These are phyloP conservation scores for Ephestia elutella DNA, from an alignment of 1,140 invertebrate species.

Conservation along the genomic window DNA sequence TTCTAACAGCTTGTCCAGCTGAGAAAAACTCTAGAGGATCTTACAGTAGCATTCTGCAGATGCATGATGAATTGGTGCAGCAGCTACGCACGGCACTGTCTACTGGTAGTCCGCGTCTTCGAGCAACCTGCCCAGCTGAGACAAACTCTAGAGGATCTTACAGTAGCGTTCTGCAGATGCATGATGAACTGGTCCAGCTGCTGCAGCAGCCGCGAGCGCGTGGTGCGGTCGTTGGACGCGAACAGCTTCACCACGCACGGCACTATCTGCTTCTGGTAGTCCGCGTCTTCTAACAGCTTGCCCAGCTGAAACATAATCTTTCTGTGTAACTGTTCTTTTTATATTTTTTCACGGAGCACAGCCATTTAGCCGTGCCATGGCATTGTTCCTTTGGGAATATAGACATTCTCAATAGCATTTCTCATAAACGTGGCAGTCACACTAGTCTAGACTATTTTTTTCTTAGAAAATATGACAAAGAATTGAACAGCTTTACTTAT, in stretches of 20 bases:
- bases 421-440: too few species aligned
- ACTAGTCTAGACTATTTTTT: too few species aligned
- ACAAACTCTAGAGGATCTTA: slow-evolving; percentile 34
- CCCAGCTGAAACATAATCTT: slow-evolving; percentile 81
- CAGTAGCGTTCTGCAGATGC: slow-evolving; percentile 78
- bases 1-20: slow-evolving; percentile 91
- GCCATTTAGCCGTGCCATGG: too few species aligned
- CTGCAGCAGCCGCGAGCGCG: slow-evolving; percentile 92
- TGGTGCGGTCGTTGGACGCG: slow-evolving; percentile 94
- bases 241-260: slow-evolving; percentile 98
- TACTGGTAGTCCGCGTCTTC: slow-evolving; percentile 95
- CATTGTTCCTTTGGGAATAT: too few species aligned
- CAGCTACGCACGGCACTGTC: slow-evolving; percentile 98
- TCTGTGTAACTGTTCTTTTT: too few species aligned
- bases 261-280: slow-evolving; percentile 97
- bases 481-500: too few species aligned
- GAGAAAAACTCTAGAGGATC: too few species aligned
- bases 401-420: too few species aligned
- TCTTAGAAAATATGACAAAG: too few species aligned
- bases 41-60: slow-evolving; percentile 76
- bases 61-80: slow-evolving; percentile 88
- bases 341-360: too few species aligned
- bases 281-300: slow-evolving; percentile 87
- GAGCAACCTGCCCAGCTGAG: slow-evolving; percentile 89
- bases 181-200: slow-evolving; percentile 90